Base-by-base conservation (phyloP, 1,140 invertebrate genomes). In the Drosophila nannoptera region DNA sequence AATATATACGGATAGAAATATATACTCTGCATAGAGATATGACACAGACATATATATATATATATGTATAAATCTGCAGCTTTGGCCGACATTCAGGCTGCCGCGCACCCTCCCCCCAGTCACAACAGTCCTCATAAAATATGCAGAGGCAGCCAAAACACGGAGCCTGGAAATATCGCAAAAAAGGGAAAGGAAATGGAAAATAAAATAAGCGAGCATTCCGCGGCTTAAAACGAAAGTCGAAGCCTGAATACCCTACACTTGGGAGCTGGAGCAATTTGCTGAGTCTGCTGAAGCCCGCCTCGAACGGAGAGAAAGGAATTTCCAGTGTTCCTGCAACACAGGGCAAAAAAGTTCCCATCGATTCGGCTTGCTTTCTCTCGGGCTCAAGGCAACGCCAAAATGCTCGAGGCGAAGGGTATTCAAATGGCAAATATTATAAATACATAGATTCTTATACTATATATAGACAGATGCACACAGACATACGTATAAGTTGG, bases 81-180 rank as follows among this genome's bases (percentile, higher is more conserved):
- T 36, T 65, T 69, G 63, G 69, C 77, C 73, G 48, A 69, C 77
- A 65, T 75, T 75, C 54, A 48, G 54, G 33, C 31, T n/a, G n/a
- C n/a, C n/a, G n/a, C n/a, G n/a, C n/a, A n/a, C n/a, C 12, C 32
- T 7, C 9, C 29, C 36, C n/a, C 38, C 8, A 11, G 12, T 4
- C 40, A 0, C 40, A 16, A n/a, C 46, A 52, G 52, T 43, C 40
- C n/a, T 7, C 77, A 77, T 70, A 67, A 80, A 73, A 81, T 77
- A 80, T 80, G 78, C 73, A 40, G 52, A 50, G 71, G 40, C 48
- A 61, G 45, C 32, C 43, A 35, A 46, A 36, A 43, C 50, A 49
- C 35, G 40, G 38, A 59, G 48, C 46, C 46, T 43, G 55, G 55
- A 16, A 45, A 60, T 60, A 22, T 22, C 22, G 22, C 22, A 67